Evolutionary conservation across 2,113 vertebrate species (phyloP), one percentile per base, ranked within the genome.

Genomic region (Todiramphus saurophagus): DNA sequence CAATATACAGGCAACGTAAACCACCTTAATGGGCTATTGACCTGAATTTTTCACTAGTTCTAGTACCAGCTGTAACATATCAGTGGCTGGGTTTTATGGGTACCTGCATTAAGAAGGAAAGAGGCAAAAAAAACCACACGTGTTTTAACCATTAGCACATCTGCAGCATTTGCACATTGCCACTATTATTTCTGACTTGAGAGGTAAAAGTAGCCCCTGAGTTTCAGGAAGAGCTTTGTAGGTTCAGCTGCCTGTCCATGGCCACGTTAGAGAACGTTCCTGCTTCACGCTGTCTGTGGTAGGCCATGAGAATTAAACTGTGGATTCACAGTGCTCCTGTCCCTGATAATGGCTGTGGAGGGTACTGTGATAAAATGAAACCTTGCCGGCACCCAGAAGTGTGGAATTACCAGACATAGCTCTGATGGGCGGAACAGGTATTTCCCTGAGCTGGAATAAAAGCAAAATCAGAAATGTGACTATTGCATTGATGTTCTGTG

Each of bases 211-310:
- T n/a, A 77, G 41, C 19, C 72, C 46, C 9, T 1, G 4, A 30
- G 13, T 30, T 44, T 67, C 55, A 63, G 58, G 43, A 79, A 55
- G 63, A 64, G 63, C 44, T 23, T 46, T 0, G 1, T 20, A 13
- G 50, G 19, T 9, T 43, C 31, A 79, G 35, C 28, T 24, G 55
- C 23, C 43, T 46, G 37, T 80, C 76, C 37, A 14, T 7, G 3
- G 46, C 6, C 73, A 39, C 0, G 0, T 24, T 7, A 17, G 27
- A 60, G 23, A 69, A 10, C 28, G 70, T 21, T 81, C 60, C 39
- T 51, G 39, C n/a, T 64, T 64, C 59, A 9, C 3, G 2, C 23
- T 27, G 7, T 8, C 55, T 75, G 48, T 56, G 72, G 55, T 44
- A 53, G 19, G 78, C 6, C 39, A 19, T 7, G 16, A 72, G 43